Percentiles rank a stretch among this genome's conserved stretches.
phyloP scores from a whole-genome alignment of 1,140 invertebrate species.

The Nephila pilipes region DNA sequence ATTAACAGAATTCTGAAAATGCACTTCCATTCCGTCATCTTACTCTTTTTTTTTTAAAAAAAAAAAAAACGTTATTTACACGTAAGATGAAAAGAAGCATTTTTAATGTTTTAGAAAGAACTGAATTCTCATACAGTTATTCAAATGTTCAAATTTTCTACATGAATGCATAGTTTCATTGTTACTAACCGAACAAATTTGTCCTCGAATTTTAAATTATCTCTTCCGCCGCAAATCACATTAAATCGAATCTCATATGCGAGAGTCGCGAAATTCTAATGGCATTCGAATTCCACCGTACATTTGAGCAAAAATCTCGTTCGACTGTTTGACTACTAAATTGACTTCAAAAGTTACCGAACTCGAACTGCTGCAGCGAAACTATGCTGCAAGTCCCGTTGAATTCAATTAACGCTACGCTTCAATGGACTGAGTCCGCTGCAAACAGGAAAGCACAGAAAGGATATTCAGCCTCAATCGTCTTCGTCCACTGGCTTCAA shows the following conservation, averaged over 20 bases:
- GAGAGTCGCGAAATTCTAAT: neutral
- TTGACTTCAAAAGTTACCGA: conserved; percentile 55
- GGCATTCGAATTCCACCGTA: neutral
- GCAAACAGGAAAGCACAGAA: neutral
- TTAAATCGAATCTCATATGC: neutral
- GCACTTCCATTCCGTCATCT: too few species aligned
- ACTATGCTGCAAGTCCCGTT: neutral
- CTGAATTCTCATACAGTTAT: too few species aligned
- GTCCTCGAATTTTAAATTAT: neutral
- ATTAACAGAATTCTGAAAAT: too few species aligned
- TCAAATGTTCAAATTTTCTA: too few species aligned
- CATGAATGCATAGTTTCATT: too few species aligned
- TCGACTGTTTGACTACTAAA: conserved; percentile 54
- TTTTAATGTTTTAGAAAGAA: too few species aligned
- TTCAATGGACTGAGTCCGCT: neutral
- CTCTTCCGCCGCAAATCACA: neutral
- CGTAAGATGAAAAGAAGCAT: too few species aligned
- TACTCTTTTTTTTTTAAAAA: too few species aligned
- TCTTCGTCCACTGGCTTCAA: conserved; percentile 28
- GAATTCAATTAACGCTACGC: conserved; percentile 48
- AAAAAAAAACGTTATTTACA: too few species aligned
- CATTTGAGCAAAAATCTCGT: conserved; percentile 22
- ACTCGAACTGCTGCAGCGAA: neutral
- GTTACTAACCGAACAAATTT: too few species aligned
- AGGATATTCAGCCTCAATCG: conserved; percentile 9